Percentiles rank a stretch among this genome's conserved stretches.
These are phyloP conservation scores for Sapajus apella DNA, from an alignment of 2,113 vertebrate species.

Conservation along the genomic window DNA sequence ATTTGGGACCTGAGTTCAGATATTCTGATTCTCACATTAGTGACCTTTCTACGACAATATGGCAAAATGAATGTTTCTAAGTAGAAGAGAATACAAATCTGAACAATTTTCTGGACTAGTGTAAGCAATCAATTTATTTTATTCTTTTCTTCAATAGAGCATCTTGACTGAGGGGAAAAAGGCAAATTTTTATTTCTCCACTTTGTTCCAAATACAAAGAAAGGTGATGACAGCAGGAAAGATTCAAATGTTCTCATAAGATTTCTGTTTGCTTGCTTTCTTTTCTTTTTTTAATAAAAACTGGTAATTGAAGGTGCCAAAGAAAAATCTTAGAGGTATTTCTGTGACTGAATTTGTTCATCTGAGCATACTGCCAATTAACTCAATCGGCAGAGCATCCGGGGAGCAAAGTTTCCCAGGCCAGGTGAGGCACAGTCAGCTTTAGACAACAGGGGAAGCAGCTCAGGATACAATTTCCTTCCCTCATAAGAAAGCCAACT, in stretches of 20 bases:
- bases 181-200: slow-evolving; percentile 23
- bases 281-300: neutral
- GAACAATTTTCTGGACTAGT: neutral
- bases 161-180: neutral
- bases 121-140: neutral
- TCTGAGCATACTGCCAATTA: neutral
- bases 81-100: neutral
- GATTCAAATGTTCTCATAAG: neutral
- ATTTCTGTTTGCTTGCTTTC: slow-evolving; percentile 40
- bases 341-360: slow-evolving; percentile 26
- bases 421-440: neutral
- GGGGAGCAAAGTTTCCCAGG: neutral
- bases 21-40: neutral
- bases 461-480: neutral
- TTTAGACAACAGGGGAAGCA: neutral
- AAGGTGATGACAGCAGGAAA: neutral
- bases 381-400: neutral
- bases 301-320: neutral
- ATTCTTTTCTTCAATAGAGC: neutral
- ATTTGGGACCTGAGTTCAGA: neutral
- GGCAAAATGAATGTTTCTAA: neutral
- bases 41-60: neutral
- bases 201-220: slow-evolving; percentile 30
- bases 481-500: neutral
- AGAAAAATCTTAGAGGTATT: neutral